These are phyloP conservation scores for Bubalus kerabau DNA, from an alignment of 2,113 vertebrate species.

Conservation along the genomic window DNA sequence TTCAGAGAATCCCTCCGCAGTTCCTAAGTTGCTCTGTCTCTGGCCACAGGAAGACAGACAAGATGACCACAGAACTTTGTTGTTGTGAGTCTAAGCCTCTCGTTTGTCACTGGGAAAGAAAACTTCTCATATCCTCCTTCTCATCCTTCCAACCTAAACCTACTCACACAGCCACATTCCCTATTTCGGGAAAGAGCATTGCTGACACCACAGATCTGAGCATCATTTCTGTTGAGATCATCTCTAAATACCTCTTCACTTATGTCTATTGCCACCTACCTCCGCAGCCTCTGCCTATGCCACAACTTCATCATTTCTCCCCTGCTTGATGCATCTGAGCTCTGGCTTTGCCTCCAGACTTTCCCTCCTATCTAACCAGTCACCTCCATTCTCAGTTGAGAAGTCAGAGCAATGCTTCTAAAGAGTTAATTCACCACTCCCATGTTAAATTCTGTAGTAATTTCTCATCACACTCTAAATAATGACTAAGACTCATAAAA, in stretches of 20 bases:
- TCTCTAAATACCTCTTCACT: background rate
- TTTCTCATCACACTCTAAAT: background rate
- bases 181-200: background rate
- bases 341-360: background rate
- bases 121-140: background rate
- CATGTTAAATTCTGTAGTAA: background rate
- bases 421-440: background rate
- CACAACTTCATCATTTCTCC: rapidly evolving
- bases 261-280: background rate
- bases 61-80: background rate
- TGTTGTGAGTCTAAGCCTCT: background rate
- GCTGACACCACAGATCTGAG: background rate
- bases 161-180: background rate
- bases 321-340: background rate
- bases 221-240: background rate
- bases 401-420: background rate
- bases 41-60: background rate
- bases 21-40: background rate
- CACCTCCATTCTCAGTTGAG: background rate
- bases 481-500: background rate
- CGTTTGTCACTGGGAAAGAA: background rate
- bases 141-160: background rate
- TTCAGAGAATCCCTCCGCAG: background rate
- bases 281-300: background rate
- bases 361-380: background rate